phyloP scores from a whole-genome alignment of 2,797 vertebrate species.

The Bufotes viridis region DNA sequence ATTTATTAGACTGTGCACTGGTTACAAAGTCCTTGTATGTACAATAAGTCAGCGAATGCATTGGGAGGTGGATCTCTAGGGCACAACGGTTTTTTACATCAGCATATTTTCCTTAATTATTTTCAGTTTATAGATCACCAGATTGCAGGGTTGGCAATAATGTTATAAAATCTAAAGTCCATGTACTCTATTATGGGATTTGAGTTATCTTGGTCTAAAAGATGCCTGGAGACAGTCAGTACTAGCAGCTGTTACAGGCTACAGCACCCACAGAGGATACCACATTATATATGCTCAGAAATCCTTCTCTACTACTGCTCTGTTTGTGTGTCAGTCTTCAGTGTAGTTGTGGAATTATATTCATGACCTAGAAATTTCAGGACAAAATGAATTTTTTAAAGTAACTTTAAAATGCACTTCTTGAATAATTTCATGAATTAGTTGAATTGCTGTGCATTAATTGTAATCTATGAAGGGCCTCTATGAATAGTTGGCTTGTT shows the following conservation, averaged over 20 bases:
- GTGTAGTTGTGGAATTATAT: neutral
- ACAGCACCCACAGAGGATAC: neutral
- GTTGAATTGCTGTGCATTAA: no score
- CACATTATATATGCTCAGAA: neutral
- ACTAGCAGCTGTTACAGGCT: neutral
- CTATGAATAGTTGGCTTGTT: no score
- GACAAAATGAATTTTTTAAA: no score
- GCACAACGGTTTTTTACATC: neutral
- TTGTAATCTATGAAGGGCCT: no score
- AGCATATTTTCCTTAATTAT: slow-evolving; percentile 32
- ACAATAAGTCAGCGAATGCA: neutral
- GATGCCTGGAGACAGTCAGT: neutral
- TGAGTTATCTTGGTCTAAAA: neutral
- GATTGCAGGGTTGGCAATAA: slow-evolving; percentile 4
- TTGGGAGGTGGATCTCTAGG: slow-evolving; percentile 11
- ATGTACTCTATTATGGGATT: neutral
- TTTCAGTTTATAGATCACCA: neutral
- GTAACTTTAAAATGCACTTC: no score
- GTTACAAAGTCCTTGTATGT: slow-evolving; percentile 5
- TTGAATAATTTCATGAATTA: no score
- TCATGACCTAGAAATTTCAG: neutral
- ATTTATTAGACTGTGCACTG: slow-evolving; percentile 13
- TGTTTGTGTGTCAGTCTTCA: neutral
- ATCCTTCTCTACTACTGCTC: neutral
- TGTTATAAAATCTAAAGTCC: neutral